These are phyloP conservation scores for Pseudomyrmex dendroicus DNA, from an alignment of 1,140 invertebrate genomes.

Conservation along the genomic window DNA sequence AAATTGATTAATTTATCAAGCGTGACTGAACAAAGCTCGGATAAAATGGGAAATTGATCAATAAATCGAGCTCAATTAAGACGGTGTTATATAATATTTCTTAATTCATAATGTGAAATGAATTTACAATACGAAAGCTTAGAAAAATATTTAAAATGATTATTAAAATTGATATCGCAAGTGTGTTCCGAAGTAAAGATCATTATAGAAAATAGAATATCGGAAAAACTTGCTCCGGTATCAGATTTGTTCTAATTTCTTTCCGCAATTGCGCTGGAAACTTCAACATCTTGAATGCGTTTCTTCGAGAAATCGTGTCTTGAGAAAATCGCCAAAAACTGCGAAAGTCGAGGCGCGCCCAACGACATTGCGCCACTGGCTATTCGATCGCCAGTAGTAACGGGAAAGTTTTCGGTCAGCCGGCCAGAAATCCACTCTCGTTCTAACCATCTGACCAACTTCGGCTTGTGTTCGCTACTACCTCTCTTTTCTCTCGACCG, in stretches of 20 bases:
- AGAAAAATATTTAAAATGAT: neutral
- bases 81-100: neutral
- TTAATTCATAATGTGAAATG: neutral
- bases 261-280: neutral
- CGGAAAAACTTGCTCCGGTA: neutral
- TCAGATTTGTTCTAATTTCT: neutral
- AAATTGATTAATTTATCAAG: conserved; percentile 2
- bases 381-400: conserved; percentile 13
- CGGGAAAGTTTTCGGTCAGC: conserved; percentile 33
- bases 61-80: neutral
- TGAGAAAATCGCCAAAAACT: neutral
- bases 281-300: neutral
- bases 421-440: conserved; percentile 50
- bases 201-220: neutral
- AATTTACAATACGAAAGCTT: neutral
- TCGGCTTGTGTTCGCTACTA: neutral
- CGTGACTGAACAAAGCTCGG: neutral
- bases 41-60: neutral
- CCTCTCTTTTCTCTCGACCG: neutral
- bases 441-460: neutral
- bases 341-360: neutral
- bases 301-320: neutral
- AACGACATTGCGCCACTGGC: conserved; percentile 47
- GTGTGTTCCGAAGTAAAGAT: neutral
- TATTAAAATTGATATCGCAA: too few species aligned